phyloP scores from a whole-genome alignment of 1,140 invertebrate genomes.

The Heliconius congener region DNA sequence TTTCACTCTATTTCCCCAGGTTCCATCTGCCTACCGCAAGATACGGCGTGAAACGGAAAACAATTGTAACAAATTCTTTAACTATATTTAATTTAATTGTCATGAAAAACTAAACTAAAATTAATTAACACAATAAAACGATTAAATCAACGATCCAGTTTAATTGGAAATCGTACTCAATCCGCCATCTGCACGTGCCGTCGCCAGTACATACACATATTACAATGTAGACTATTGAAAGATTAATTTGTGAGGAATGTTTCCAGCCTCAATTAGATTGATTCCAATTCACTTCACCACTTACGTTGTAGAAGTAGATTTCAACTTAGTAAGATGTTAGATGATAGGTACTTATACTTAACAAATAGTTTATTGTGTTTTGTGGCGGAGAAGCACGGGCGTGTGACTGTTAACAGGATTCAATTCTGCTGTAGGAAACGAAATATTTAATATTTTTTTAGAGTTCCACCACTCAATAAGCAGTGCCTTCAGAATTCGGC shows the following conservation, averaged over 20 bases:
- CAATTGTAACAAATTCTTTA: too few relatives aligned
- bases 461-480: too few relatives aligned
- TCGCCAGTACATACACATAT: not conserved
- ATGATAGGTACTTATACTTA: not conserved
- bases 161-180: not conserved
- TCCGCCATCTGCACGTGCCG: slow-evolving; percentile 22
- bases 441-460: too few relatives aligned
- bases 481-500: too few relatives aligned
- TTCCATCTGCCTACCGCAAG: too few relatives aligned
- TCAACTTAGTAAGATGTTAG: not conserved
- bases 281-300: slow-evolving; percentile 22
- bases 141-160: not conserved
- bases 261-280: slow-evolving; percentile 20
- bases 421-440: too few relatives aligned
- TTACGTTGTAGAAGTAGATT: not conserved
- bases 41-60: too few relatives aligned
- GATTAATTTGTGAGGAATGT: slow-evolving; percentile 25
- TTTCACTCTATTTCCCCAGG: too few relatives aligned
- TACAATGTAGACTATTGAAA: slow-evolving; percentile 13
- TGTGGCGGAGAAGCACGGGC: too few relatives aligned
- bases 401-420: too few relatives aligned
- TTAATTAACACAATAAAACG: not conserved
- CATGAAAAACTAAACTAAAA: not conserved
- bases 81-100: not conserved
- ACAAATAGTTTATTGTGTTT: too few relatives aligned